A percentile compares a stretch with the other conserved stretches of the same genome.
These are phyloP conservation scores for Celastrina argiolus DNA, from an alignment of 2,888 invertebrate species.

Conservation along the genomic window DNA sequence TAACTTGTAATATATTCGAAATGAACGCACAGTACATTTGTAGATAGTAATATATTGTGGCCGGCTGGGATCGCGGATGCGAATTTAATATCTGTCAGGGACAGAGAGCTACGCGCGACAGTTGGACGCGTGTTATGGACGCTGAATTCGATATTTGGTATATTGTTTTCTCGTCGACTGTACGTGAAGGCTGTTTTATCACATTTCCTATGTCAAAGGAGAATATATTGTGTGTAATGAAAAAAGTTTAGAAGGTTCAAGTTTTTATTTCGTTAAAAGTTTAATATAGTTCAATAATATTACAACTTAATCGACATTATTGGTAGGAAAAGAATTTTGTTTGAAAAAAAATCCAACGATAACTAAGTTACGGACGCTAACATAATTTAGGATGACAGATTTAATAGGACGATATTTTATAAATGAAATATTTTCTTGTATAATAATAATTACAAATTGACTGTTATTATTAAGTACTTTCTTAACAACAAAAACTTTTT, in stretches of 20 bases:
- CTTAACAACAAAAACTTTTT: too few species aligned
- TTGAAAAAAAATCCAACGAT: too few species aligned
- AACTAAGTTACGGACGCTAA: too few species aligned
- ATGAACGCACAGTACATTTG: constrained; percentile 30
- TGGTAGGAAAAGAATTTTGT: too few species aligned
- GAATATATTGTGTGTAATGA: not conserved
- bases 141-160: constrained; percentile 38
- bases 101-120: constrained; percentile 47
- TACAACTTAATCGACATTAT: too few species aligned
- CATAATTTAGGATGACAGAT: too few species aligned
- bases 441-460: too few species aligned
- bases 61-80: constrained; percentile 56
- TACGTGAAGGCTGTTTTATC: constrained; percentile 12
- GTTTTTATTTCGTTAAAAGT: not conserved
- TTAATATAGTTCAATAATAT: not conserved
- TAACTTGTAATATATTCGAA: constrained; percentile 24
- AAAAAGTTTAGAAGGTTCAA: not conserved
- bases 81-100: constrained; percentile 75
- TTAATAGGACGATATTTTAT: too few species aligned
- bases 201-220: constrained; percentile 24
- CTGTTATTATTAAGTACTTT: too few species aligned
- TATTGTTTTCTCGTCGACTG: constrained; percentile 21
- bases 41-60: constrained; percentile 57
- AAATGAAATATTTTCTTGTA: too few species aligned
- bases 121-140: constrained; percentile 37